Conservation (phyloP, 2,113 vertebrate genomes). For the Hippotragus niger region DNA sequence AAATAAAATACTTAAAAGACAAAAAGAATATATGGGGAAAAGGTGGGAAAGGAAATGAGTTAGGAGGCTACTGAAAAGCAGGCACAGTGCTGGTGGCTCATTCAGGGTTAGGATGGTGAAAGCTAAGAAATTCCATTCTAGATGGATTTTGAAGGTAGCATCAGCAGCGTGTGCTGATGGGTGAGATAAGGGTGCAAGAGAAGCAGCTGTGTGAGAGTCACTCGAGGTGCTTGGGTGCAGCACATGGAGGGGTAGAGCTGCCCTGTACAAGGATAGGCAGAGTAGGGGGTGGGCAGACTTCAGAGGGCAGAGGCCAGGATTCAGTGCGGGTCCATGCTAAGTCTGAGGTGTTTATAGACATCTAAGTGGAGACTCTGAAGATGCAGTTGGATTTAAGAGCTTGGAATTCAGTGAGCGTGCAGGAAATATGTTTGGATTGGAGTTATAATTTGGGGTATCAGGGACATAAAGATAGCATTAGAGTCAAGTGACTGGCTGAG, state of each 20-base stretch:
- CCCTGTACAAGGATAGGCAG: not conserved
- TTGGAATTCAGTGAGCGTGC: not conserved
- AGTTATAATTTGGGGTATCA: not conserved
- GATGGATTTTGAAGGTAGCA: not conserved
- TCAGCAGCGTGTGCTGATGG: too few species aligned
- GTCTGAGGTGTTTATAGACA: not conserved
- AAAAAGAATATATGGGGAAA: not conserved
- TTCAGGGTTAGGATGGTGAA: not conserved
- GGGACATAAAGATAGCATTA: not conserved
- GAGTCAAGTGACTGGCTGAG: not conserved
- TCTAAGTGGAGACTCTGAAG: not conserved
- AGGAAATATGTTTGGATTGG: not conserved
- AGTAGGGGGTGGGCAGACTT: not conserved
- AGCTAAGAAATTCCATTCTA: not conserved
- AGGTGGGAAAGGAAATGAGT: not conserved
- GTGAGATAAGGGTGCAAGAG: not conserved
- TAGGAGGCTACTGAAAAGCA: not conserved
- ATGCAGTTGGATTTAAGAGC: not conserved
- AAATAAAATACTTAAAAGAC: not conserved
- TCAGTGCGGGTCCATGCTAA: not conserved
- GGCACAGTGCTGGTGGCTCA: not conserved
- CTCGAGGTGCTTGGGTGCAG: not conserved
- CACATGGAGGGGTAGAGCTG: not conserved
- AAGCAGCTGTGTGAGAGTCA: not conserved
- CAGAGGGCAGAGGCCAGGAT: not conserved